Conservation (phyloP, 2,113 vertebrate genomes). For the Heterocephalus glaber region DNA sequence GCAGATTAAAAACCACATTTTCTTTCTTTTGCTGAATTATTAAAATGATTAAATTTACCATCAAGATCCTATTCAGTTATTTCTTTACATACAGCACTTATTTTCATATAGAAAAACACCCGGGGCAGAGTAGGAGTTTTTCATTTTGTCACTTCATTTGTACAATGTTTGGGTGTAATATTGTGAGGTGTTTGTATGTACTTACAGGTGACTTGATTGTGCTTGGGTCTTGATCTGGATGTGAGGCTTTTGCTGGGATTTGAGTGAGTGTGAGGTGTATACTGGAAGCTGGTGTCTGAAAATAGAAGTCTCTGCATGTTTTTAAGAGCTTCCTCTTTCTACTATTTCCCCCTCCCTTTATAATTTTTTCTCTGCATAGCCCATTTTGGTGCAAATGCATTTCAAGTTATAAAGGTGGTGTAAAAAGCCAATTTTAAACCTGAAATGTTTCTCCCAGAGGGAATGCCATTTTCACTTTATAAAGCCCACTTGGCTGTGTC, state of each 20-base stretch:
- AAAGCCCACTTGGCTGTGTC: not conserved
- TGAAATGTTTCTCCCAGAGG: constrained; percentile 54
- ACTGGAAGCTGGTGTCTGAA: not conserved
- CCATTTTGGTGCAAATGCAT: not conserved
- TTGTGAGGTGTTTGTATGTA: not conserved
- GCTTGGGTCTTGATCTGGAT: not conserved
- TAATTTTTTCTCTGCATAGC: not conserved
- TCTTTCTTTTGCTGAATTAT: constrained; percentile 24
- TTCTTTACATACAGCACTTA: not conserved
- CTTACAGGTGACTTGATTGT: not conserved
- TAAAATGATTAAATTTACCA: constrained; percentile 24
- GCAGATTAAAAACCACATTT: not conserved
- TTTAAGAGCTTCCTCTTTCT: not conserved
- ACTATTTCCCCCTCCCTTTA: not conserved
- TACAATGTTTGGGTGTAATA: not conserved
- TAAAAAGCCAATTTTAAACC: constrained; percentile 63
- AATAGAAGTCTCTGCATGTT: not conserved
- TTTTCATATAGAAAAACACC: not conserved
- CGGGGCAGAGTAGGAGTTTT: not conserved
- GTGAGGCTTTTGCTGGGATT: not conserved
- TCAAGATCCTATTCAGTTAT: not conserved
- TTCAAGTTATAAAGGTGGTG: constrained; percentile 31
- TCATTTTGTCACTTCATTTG: constrained; percentile 35
- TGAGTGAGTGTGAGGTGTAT: not conserved
- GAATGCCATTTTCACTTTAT: constrained; percentile 48